phyloP scores from a whole-genome alignment of 2,888 invertebrate genomes.

The Stenurella melanura region DNA sequence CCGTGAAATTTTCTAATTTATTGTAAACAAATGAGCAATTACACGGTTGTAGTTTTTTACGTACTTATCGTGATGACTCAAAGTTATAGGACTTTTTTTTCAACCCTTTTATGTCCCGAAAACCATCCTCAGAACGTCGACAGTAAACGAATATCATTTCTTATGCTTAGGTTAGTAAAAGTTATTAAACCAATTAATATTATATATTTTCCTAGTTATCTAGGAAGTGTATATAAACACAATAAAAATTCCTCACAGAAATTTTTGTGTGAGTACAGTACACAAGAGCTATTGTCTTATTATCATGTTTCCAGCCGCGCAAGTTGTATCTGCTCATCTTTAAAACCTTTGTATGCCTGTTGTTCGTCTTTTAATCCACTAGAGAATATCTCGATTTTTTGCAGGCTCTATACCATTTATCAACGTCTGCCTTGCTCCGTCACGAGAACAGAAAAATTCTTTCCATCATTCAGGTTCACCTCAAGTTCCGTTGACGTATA shows the following conservation, averaged over 20 bases:
- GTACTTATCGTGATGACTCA: no score
- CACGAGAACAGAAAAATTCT: constrained; percentile 18
- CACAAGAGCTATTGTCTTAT: neutral
- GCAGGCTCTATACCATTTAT: constrained; percentile 10
- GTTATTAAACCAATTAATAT: no score
- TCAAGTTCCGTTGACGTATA: neutral
- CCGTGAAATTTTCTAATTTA: no score
- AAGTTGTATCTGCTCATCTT: constrained; percentile 5
- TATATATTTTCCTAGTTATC: no score
- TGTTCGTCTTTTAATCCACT: constrained; percentile 12
- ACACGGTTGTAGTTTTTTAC: no score
- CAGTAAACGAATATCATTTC: no score
- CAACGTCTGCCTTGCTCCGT: constrained; percentile 22
- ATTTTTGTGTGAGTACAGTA: neutral
- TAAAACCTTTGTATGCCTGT: constrained; percentile 21
- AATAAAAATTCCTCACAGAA: neutral
- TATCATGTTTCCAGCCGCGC: neutral
- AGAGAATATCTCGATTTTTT: constrained; percentile 12
- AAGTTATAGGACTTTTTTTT: no score
- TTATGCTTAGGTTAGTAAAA: no score
- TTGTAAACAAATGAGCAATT: no score
- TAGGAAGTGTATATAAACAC: no score
- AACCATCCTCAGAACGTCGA: no score
- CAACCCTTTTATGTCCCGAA: no score
- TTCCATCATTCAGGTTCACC: constrained; percentile 8